Base-by-base conservation (phyloP, 2,888 invertebrate genomes). In the Latheticus oryzae region DNA sequence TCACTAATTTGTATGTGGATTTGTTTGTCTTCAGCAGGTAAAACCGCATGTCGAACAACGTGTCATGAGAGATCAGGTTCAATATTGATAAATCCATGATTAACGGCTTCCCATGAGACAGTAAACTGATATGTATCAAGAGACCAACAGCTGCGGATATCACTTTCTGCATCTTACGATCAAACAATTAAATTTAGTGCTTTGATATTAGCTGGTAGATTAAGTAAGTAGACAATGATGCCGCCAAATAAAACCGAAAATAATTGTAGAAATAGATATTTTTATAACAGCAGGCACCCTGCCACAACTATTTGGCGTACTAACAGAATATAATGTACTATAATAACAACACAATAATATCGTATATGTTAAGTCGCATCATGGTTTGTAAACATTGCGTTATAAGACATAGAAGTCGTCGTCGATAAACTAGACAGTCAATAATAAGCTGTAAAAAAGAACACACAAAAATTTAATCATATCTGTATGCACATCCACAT, bases 11-110 rank as follows among this genome's bases (percentile, higher is more conserved):
- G 35, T 47, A 33, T 47, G 50, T 8, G 17, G 37, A 28, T 26
- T 53, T 43, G 37, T 54, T 35, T 54, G 45, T 45, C 42, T 26
- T 40, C 21, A 8, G 30, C 35, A 56, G 50, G 33, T 50, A 50
- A 35, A 50, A 56, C 55, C 56, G 26, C 50, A 57, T 52, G 57
- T 57, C 53, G 52, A 52, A 47, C 47, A 35, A 40, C 52, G 52
- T 58, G 51, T 52, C 51, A 26, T 33, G 32, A 21, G 16, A 45
- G 47, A 58, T 58, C 52, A 47, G 53, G 53, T 58, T 53, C 58
- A 58, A 58, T 58, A 58, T 58, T 58, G 58, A 30, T 47, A 53
- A 33, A 47, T 53, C n/a, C 45, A 33, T 58, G 58, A 58, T 53
- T 52, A 58, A 58, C 52, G 17, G 40, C 58, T 17, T 47, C 53